Base-by-base conservation (phyloP, 2,888 invertebrate genomes). In the Sarcophaga caerulescens region DNA sequence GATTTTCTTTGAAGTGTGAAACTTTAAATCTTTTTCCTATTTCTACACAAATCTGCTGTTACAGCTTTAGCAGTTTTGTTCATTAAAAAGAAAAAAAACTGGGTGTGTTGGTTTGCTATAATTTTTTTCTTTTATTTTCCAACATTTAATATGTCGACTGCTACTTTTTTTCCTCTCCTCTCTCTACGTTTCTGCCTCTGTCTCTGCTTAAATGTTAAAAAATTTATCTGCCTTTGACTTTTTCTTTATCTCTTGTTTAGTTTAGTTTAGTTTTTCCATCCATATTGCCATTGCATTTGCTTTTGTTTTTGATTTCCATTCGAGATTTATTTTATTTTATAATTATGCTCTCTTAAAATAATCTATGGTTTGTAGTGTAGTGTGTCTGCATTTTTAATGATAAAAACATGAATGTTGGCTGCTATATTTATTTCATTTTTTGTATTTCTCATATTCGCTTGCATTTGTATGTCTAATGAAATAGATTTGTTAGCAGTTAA, bases 321-420 rank as follows among this genome's bases (percentile, higher is more conserved):
- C 2, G 35, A 35, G 35, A 52, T 52, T 52, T 52, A 14, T 52
- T 52, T 52, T 52, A 14, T 14, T 52, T 52, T 52, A 52, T 52
- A 52, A 52, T 52, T 52, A 52, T 52, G 52, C 52, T 12, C 52
- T 52, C 35, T 35, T 35, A 35, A 35, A 52, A 52, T 14, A 12
- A 14, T 52, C 52, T 52, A 17, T 52, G 52, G 14, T 17, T 10
- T 52, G 52, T 10, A n/a, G 17, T 19, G 5, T 52, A 21, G 77
- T 59, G 66, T 77, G 82, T 82, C 82, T 82, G 82, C 71, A 82
- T 82, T 82, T 82, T 82, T 71, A 82, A 82, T 82, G 82, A 82
- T 82, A 82, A 77, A 35, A 82, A 65, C 71, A 82, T 17, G 17
- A 82, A 75, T 35, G 35, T 35, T 35, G 35, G 8, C 35, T 35